phyloP scores from a whole-genome alignment of 2,113 vertebrate species.

The Tragulus kanchil region DNA sequence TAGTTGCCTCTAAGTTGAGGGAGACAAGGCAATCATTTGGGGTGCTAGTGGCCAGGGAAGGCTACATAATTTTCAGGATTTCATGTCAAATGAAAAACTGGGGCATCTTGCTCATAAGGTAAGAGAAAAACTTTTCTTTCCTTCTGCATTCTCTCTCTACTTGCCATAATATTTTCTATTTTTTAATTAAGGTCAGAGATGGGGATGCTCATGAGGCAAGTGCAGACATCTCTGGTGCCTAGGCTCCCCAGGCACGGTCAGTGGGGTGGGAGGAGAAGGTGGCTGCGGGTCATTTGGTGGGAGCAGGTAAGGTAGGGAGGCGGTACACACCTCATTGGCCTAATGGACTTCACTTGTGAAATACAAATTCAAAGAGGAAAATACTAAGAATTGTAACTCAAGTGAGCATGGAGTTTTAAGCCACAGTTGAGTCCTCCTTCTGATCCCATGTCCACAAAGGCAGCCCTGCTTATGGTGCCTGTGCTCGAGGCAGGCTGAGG shows the following conservation, averaged over 20 bases:
- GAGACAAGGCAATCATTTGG: no score
- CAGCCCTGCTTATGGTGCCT: not conserved
- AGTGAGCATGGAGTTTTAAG: not conserved
- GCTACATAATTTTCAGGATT: no score
- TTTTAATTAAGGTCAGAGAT: rapidly evolving
- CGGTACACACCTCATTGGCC: not conserved
- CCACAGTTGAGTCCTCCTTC: not conserved
- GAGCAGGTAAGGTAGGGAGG: no score
- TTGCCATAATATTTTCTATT: not conserved
- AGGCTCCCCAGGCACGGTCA: no score
- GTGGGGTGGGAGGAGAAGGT: not conserved
- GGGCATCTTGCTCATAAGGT: not conserved
- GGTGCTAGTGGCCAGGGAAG: no score
- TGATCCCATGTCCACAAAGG: rapidly evolving
- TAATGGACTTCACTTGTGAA: not conserved
- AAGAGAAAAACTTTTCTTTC: not conserved
- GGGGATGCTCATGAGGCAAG: rapidly evolving
- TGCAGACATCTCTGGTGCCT: rapidly evolving
- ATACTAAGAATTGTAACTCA: not conserved
- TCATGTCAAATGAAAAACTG: rapidly evolving
- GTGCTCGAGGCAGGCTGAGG: rapidly evolving
- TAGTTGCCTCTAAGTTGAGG: rapidly evolving
- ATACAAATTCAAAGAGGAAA: not conserved
- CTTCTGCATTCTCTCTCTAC: rapidly evolving
- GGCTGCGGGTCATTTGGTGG: not conserved